Evolutionary conservation across 2,113 vertebrate species (phyloP).

Genomic region (Brevimyrus niger): DNA sequence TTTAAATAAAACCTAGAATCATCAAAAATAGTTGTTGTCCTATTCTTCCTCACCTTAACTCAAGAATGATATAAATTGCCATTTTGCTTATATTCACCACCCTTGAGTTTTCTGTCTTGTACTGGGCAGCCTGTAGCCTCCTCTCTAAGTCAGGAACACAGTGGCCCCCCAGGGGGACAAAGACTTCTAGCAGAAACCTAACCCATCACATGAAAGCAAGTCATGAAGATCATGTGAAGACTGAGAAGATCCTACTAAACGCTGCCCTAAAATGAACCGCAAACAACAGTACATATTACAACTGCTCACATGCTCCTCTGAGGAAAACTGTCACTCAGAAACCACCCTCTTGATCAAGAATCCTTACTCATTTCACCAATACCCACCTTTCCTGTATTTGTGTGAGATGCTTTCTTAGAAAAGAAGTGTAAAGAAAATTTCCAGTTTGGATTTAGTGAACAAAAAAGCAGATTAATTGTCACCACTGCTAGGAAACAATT

Average conservation of each 20-base stretch:
- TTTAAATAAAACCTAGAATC: not conserved
- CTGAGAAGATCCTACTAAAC: not conserved
- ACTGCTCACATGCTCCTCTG: not conserved
- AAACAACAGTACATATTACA: not conserved
- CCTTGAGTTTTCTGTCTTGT: not conserved
- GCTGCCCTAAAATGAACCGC: not conserved
- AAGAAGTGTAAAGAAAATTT: constrained; percentile 30
- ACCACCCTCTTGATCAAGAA: not conserved
- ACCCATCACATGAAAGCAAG: constrained; percentile 17
- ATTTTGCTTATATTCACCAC: not conserved
- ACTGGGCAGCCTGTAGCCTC: not conserved
- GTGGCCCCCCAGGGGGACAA: not conserved
- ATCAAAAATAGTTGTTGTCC: not conserved
- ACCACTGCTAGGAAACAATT: not conserved
- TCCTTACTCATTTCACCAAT: constrained; percentile 25
- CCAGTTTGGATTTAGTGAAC: constrained; percentile 18
- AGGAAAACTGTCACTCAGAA: constrained; percentile 15
- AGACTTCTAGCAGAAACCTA: not conserved
- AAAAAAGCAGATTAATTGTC: constrained; percentile 16
- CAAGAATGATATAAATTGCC: not conserved
- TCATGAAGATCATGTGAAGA: not conserved
- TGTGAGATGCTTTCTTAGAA: constrained; percentile 28
- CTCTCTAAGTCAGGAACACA: not conserved
- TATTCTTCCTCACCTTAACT: not conserved
- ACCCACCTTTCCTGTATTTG: constrained; percentile 36